Conservation (phyloP, 2,888 invertebrate species). For the Bimastos eiseni region DNA sequence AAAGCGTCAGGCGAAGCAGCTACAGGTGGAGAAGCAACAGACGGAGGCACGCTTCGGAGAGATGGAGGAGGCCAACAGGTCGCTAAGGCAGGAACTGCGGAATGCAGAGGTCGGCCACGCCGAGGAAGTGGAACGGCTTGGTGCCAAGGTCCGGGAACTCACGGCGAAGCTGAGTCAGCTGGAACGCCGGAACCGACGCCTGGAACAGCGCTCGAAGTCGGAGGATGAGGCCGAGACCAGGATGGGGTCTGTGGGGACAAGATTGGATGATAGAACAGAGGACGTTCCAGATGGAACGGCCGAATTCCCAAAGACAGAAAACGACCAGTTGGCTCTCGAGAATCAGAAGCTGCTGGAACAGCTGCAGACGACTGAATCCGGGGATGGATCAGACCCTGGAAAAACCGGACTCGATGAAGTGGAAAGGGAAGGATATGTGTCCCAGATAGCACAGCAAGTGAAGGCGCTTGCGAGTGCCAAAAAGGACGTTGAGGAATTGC, state of each 20-base stretch:
- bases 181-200: constrained; percentile 82
- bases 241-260: neutral
- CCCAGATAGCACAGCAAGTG: constrained; percentile 16
- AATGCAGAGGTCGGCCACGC: constrained; percentile 67
- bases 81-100: constrained; percentile 65
- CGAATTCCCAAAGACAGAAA: neutral
- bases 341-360: neutral
- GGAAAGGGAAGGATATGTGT: neutral
- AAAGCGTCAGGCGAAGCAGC: constrained; percentile 1
- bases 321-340: neutral
- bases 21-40: constrained; percentile 29
- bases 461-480: neutral
- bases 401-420: neutral
- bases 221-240: neutral
- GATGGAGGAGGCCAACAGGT: constrained; percentile 46
- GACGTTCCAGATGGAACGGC: neutral
- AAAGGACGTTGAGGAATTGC: constrained; percentile 19
- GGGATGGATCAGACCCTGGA: neutral
- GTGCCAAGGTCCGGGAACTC: constrained; percentile 78
- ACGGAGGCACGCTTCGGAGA: constrained; percentile 35
- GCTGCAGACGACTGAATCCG: neutral
- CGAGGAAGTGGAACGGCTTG: constrained; percentile 76
- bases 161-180: constrained; percentile 75
- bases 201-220: constrained; percentile 2
- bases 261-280: neutral